Evolutionary conservation across 2,888 invertebrate genomes (phyloP), one percentile per base, ranked within the genome.

Genomic region (Biston betularia): DNA sequence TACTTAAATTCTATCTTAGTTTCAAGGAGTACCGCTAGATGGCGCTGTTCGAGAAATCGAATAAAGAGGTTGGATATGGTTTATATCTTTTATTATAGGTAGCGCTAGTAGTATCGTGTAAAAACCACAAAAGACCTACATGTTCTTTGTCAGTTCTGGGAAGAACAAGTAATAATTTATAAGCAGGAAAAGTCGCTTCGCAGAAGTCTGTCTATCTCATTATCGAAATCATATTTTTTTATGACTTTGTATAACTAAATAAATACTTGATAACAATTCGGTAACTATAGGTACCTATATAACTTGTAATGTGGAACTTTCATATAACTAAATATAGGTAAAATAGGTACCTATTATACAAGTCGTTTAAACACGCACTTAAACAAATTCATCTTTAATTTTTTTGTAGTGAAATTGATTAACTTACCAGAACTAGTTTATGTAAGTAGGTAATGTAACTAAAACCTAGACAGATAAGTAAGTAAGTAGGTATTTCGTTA

Each of bases 11-110:
- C 2, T 14, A 10, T 14, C 8, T 15, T 56, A 59, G 55, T 68
- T 65, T 49, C 8, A 0, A 6, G 0, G 6, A 0, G 0, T 8
- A 14, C 10, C 9, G 46, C 45, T 75, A 83, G 83, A 76, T 81
- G 81, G 79, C 81, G 79, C 74, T 81, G 71, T 65, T 57, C 48
- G 12, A 14, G 9, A 6, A 6, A 34, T 5, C 38, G 0, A 0
- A 45, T 52, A 33, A 76, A 6, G 6, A 38, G 38, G 9, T 4
- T 53, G 0, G 6, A 8, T 8, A 4, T 8, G 8, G 48, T 62
- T 57, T 34, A 0, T 4, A 24, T 24, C 10, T 12, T 33, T 33
- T 49, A 35, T 1, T n/a, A 65, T 64, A 81, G 82, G 71, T 79
- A 79, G 78, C 81, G 77, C 54, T 73, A 70, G 56, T 45, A 24